Conservation (phyloP, 1,140 invertebrate genomes). For the Drosophila micromelanica region DNA sequence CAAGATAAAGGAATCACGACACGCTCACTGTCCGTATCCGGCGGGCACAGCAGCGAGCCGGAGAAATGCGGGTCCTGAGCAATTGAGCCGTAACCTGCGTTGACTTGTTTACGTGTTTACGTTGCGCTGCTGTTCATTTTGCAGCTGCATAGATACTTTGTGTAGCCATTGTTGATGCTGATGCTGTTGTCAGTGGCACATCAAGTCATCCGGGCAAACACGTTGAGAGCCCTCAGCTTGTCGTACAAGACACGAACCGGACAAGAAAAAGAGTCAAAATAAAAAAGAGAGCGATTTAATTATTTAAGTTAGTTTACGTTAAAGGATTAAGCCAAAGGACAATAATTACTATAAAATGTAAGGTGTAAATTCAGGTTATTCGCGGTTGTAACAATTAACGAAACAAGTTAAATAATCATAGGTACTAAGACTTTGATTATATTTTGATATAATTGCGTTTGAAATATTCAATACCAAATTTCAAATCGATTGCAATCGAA, state of each 20-base stretch:
- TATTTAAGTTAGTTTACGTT: constrained; percentile 5
- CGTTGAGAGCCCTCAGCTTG: constrained; percentile 13
- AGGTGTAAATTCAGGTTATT: no score
- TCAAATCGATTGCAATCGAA: background rate
- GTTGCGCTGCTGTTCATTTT: constrained; percentile 11
- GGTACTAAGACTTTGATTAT: background rate
- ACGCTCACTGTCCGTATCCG: constrained; percentile 18
- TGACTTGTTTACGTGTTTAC: constrained; percentile 76
- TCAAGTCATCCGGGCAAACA: constrained; percentile 37
- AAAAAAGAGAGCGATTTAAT: constrained; percentile 1
- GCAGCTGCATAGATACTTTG: constrained; percentile 29
- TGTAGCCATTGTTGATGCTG: constrained; percentile 21
- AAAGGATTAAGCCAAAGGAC: background rate
- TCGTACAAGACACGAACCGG: constrained; percentile 8
- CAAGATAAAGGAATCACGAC: constrained; percentile 42
- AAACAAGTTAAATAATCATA: no score
- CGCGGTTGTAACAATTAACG: no score
- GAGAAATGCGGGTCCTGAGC: constrained; percentile 52
- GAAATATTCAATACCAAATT: no score
- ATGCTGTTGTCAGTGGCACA: constrained; percentile 30
- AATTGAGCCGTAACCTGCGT: constrained; percentile 69
- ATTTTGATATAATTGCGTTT: no score
- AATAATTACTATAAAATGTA: background rate
- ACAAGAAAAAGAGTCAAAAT: background rate
- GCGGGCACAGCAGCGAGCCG: no score